These are phyloP conservation scores for Tricholauxania praeusta DNA, from an alignment of 2,888 invertebrate genomes.

Conservation along the genomic window DNA sequence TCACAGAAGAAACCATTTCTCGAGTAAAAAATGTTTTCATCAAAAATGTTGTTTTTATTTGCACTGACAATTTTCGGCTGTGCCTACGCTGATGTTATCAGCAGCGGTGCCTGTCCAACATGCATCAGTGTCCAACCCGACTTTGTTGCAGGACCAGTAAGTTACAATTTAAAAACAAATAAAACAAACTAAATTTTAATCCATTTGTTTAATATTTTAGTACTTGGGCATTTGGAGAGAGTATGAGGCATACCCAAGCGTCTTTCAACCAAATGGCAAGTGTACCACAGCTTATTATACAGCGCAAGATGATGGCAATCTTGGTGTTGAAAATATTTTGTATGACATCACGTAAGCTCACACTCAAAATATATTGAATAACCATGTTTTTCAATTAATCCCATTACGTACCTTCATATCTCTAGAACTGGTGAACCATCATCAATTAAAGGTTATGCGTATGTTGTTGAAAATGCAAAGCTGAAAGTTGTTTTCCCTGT, in stretches of 20 bases:
- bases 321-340: constrained; percentile 67
- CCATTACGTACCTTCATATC: neutral
- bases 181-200: neutral
- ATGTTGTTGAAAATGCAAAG: constrained; percentile 41
- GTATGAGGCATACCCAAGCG: constrained; percentile 77
- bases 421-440: constrained; percentile 34
- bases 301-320: constrained; percentile 65
- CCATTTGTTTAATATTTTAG: constrained; percentile 59
- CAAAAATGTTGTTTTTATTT: neutral
- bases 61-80: constrained; percentile 21
- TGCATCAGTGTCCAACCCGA: constrained; percentile 37
- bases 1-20: neutral
- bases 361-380: neutral
- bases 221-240: constrained; percentile 82
- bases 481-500: constrained; percentile 45
- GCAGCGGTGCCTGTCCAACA: constrained; percentile 39
- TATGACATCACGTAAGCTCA: constrained; percentile 39
- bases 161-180: neutral
- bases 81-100: constrained; percentile 37
- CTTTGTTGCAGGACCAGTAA: constrained; percentile 38
- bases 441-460: constrained; percentile 42
- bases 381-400: neutral
- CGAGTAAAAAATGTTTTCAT: neutral
- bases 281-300: constrained; percentile 77
- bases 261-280: constrained; percentile 77